Evolutionary conservation across 2,797 vertebrate genomes (phyloP), one percentile per base, ranked within the genome.

Genomic region (Ceyx erithaca): DNA sequence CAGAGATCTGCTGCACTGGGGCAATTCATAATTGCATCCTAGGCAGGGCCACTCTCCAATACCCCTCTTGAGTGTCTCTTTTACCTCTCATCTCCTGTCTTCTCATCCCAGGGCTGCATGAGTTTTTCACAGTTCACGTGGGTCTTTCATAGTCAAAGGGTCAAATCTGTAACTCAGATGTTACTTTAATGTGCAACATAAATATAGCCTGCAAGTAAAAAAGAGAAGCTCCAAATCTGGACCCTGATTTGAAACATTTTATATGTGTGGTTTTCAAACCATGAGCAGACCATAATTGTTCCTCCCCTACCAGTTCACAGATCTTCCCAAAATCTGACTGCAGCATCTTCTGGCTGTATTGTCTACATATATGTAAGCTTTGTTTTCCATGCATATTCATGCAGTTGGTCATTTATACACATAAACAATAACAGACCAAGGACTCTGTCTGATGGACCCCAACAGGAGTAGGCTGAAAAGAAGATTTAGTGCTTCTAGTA

Each of bases 341-440:
- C 55, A 79, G 80, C 63, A 80, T 91, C 69, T 94, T 64, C 63
- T 90, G 58, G 70, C 58, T 63, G 45, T 54, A 35, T 62, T 85
- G 70, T 92, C 89, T 92, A 79, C 70, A 67, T 83, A 85, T 55
- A 95, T 51, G 88, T 92, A 73, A 87, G 69, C 67, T 89, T 80
- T 81, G 79, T 76, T 93, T 82, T 41, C 54, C 33, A 68, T 94
- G 59, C 58, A 94, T 80, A 83, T 75, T 77, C 78, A 91, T 69
- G 33, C 52, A 17, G 63, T 33, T 49, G 75, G 68, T 95, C 94
- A 76, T 95, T 93, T 94, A 93, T 86, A 57, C 58, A 63, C 64
- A 91, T 82, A 96, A 94, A 92, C 94, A 96, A 91, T 61, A 87
- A 80, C 81, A 96, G 71, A 92, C 85, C 80, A 95, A 94, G 83